These are phyloP conservation scores for Lagodon rhomboides DNA, from an alignment of 2,797 vertebrate genomes.

Conservation along the genomic window DNA sequence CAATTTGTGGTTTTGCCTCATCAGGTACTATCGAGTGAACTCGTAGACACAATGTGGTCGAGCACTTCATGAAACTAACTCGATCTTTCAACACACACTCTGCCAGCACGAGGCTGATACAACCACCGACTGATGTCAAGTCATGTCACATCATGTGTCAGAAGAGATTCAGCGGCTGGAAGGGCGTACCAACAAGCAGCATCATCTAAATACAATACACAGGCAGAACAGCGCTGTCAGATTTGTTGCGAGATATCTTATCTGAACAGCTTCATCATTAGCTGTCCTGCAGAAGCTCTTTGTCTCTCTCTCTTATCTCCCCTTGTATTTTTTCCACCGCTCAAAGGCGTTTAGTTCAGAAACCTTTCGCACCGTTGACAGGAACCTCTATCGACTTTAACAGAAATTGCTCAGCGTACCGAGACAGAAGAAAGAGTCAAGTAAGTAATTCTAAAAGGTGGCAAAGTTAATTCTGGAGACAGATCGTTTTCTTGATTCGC, in stretches of 20 bases:
- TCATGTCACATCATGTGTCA: not conserved
- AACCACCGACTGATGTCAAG: not conserved
- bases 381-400: not conserved
- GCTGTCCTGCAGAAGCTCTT: not conserved
- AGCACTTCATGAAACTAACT: no score
- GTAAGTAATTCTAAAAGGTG: no score
- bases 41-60: not conserved
- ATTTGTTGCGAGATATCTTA: not conserved
- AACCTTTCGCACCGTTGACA: conserved; percentile 14
- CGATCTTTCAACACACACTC: not conserved
- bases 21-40: not conserved
- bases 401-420: not conserved
- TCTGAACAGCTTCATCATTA: conserved; percentile 5
- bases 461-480: no score
- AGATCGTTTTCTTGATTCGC: no score
- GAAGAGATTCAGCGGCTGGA: not conserved
- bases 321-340: not conserved
- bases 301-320: conserved; percentile 9
- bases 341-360: not conserved
- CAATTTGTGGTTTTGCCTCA: not conserved
- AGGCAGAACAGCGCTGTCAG: not conserved
- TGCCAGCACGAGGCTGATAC: not conserved
- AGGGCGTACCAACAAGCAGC: not conserved
- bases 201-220: not conserved
- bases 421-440: not conserved